A percentile compares a stretch with the other conserved stretches of the same genome.
phyloP scores from a whole-genome alignment of 2,113 vertebrate species.

The Scortum barcoo region DNA sequence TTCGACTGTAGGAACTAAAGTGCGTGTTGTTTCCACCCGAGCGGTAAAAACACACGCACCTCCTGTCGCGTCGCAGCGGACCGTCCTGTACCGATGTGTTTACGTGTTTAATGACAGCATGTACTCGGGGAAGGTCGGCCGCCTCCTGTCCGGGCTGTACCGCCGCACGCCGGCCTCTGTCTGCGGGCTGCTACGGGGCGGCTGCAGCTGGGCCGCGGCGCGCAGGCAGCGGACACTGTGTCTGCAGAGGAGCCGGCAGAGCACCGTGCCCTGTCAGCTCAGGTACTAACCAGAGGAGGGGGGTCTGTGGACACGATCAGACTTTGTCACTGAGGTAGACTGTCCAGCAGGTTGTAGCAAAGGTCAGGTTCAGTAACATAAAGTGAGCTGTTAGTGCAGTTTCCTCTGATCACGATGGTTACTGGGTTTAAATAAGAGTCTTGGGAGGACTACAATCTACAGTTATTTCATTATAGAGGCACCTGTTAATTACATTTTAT shows the following conservation, averaged over 20 bases:
- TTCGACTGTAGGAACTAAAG: slow-evolving; percentile 24
- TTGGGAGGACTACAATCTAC: not conserved
- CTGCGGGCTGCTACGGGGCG: not conserved
- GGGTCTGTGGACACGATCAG: no score
- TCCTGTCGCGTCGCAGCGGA: not conserved
- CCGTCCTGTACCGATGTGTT: accelerated
- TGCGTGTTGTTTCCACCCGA: slow-evolving; percentile 59
- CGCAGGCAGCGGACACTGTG: slow-evolving; percentile 61
- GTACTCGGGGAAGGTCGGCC: slow-evolving; percentile 49
- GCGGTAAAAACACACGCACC: not conserved
- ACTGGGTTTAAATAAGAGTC: not conserved
- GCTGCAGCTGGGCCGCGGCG: slow-evolving; percentile 62
- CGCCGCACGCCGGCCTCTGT: not conserved
- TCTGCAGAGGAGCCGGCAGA: slow-evolving; percentile 26
- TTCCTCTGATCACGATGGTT: not conserved
- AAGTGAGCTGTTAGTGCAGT: not conserved
- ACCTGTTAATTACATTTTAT: not conserved
- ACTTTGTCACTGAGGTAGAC: no score
- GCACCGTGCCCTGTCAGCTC: not conserved
- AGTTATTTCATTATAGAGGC: not conserved
- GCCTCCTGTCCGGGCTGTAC: slow-evolving; percentile 50
- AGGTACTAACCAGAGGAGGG: no score
- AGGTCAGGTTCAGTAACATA: not conserved
- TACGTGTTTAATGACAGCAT: slow-evolving; percentile 28
- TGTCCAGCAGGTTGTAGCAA: no score